Conservation (phyloP, 1,140 invertebrate genomes). For the Drosophila oshimai region DNA sequence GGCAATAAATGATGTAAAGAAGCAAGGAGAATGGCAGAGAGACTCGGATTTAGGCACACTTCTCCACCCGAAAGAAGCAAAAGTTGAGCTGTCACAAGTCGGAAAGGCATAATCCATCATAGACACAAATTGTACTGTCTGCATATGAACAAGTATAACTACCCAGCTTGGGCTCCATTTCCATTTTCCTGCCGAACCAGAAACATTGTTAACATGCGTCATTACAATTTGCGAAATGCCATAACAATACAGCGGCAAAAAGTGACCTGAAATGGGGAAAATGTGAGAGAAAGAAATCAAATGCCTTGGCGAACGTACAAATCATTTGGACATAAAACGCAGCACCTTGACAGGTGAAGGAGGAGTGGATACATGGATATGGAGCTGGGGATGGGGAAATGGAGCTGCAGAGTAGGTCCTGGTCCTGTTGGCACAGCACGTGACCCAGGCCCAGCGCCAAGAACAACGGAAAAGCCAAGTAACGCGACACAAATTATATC, state of each 20-base stretch:
- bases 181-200: slow-evolving; percentile 6
- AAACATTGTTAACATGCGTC: slow-evolving; percentile 82
- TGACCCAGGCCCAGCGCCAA: slow-evolving; percentile 44
- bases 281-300: slow-evolving; percentile 57
- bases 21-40: neutral
- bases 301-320: slow-evolving; percentile 65
- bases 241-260: slow-evolving; percentile 45
- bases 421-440: slow-evolving; percentile 40
- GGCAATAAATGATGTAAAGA: slow-evolving; percentile 64
- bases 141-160: slow-evolving; percentile 31
- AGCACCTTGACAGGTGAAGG: slow-evolving; percentile 66
- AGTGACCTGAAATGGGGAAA: slow-evolving; percentile 14
- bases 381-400: neutral
- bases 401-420: slow-evolving; percentile 32
- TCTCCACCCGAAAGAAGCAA: slow-evolving; percentile 6
- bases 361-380: neutral
- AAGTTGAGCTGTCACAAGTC: slow-evolving; percentile 65
- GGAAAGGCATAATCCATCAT: slow-evolving; percentile 75
- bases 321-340: slow-evolving; percentile 78
- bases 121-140: slow-evolving; percentile 61
- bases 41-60: slow-evolving; percentile 12
- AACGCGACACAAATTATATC: neutral
- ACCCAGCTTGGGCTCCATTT: slow-evolving; percentile 2
- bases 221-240: slow-evolving; percentile 80
- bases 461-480: slow-evolving; percentile 14